Conservation (phyloP, 2,888 invertebrate species). For the Hemaris fuciformis region DNA sequence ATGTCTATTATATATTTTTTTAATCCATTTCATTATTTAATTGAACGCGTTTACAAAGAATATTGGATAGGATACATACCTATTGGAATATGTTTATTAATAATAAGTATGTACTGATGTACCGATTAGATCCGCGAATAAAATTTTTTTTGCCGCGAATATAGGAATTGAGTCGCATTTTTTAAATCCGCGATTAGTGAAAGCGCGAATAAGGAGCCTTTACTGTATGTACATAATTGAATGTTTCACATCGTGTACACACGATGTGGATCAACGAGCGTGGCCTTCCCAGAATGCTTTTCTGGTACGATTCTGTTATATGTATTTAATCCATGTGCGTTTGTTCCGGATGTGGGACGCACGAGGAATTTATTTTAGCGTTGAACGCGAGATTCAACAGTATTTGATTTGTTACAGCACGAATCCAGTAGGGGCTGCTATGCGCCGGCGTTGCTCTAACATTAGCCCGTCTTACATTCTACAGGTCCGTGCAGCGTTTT, state of each 20-base stretch:
- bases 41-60: no score
- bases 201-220: no score
- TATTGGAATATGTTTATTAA: no score
- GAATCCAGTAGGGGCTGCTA: slow-evolving; percentile 52
- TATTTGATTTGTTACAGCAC: slow-evolving; percentile 17
- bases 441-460: slow-evolving; percentile 62
- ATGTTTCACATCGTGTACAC: neutral
- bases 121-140: no score
- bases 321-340: neutral
- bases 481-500: slow-evolving; percentile 57
- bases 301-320: slow-evolving; percentile 2
- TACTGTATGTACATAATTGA: no score
- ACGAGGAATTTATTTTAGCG: slow-evolving; percentile 7
- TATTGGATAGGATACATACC: no score
- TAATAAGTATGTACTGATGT: no score
- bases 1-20: no score
- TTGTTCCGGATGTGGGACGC: neutral
- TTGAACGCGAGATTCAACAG: neutral
- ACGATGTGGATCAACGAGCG: neutral
- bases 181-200: no score
- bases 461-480: slow-evolving; percentile 74
- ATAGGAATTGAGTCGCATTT: no score
- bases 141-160: no score
- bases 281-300: neutral
- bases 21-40: no score